Percentiles rank a stretch among this genome's conserved stretches.
Conservation (phyloP, 2,888 invertebrate genomes). For the Parnassius apollo region DNA sequence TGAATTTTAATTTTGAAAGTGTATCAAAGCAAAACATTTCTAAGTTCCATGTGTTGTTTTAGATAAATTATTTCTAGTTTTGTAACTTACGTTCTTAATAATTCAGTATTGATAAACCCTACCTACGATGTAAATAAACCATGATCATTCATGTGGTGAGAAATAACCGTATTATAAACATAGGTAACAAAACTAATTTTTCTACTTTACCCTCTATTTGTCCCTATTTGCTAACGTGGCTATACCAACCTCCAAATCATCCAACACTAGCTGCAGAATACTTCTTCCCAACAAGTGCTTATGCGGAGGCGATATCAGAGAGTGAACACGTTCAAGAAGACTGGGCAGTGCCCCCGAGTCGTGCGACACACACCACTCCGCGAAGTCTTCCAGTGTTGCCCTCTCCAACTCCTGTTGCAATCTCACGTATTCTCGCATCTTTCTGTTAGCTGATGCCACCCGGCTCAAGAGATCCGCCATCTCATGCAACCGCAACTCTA, state of each 20-base stretch:
- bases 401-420: slow-evolving; percentile 79
- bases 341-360: slow-evolving; percentile 83
- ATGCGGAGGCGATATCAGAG: slow-evolving; percentile 79
- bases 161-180: too few relatives aligned
- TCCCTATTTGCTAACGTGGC: background rate
- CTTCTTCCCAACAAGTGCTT: slow-evolving; percentile 68
- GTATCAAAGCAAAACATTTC: too few relatives aligned
- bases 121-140: too few relatives aligned
- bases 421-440: slow-evolving; percentile 82
- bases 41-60: too few relatives aligned
- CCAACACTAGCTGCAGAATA: slow-evolving; percentile 59
- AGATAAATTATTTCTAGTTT: too few relatives aligned
- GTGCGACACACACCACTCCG: slow-evolving; percentile 85
- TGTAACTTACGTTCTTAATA: too few relatives aligned
- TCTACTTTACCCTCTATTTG: too few relatives aligned
- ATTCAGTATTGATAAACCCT: too few relatives aligned
- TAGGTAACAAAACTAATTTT: too few relatives aligned
- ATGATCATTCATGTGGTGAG: too few relatives aligned
- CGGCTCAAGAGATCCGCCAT: slow-evolving; percentile 82
- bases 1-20: too few relatives aligned
- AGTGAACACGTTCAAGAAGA: slow-evolving; percentile 84
- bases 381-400: slow-evolving; percentile 86
- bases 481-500: slow-evolving; percentile 83
- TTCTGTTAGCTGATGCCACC: slow-evolving; percentile 80
- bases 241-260: slow-evolving; percentile 63